phyloP scores from a whole-genome alignment of 1,140 invertebrate species.

The Nixonia krombeini region DNA sequence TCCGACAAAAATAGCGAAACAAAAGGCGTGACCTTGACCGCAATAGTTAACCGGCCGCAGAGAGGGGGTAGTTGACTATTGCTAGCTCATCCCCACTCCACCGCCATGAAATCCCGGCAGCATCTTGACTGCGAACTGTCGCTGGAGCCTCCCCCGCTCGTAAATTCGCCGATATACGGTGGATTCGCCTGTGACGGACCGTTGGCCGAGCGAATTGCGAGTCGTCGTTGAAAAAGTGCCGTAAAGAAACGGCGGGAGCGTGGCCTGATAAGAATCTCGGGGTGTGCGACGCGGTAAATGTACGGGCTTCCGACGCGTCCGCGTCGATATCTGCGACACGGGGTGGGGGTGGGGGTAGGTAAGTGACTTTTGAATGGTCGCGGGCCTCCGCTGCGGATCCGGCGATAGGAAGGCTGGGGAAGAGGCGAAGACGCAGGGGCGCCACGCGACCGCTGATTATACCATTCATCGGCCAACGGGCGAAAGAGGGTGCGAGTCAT shows the following conservation, averaged over 20 bases:
- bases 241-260: constrained; percentile 20
- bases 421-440: constrained; percentile 49
- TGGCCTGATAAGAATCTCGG: constrained; percentile 29
- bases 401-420: constrained; percentile 57
- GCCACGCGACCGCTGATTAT: constrained; percentile 72
- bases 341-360: constrained; percentile 41
- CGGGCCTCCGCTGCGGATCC: constrained; percentile 52
- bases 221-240: constrained; percentile 39
- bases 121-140: too few species aligned
- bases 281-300: constrained; percentile 44
- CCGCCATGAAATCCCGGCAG: too few species aligned
- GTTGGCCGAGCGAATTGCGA: constrained; percentile 43
- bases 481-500: constrained; percentile 65
- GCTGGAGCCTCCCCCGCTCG: too few species aligned
- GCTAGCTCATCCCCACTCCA: too few species aligned
- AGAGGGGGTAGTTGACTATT: too few species aligned
- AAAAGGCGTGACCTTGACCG: too few species aligned
- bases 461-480: constrained; percentile 67
- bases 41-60: too few species aligned
- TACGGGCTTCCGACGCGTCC: constrained; percentile 39
- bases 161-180: too few species aligned
- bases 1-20: too few species aligned
- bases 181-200: too few species aligned
- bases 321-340: constrained; percentile 46
- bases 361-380: constrained; percentile 61